Evolutionary conservation across 2,888 invertebrate species (phyloP).

Genomic region (Synanthedon myopaeformis): DNA sequence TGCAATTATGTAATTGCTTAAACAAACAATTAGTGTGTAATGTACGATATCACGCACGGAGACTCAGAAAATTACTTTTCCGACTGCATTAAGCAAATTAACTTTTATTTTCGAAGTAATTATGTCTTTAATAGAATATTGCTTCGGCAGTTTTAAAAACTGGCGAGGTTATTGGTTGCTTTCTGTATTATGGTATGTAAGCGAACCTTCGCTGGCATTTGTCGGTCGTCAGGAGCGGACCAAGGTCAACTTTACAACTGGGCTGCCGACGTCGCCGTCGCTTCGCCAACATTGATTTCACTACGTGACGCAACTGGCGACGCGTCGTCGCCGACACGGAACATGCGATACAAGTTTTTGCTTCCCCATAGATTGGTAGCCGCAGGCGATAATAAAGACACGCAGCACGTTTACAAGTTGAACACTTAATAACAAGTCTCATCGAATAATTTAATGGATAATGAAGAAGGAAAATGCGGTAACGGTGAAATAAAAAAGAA

Average conservation of each 20-base stretch:
- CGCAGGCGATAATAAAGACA: conserved; percentile 16
- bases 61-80: too few species aligned
- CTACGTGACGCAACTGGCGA: conserved; percentile 45
- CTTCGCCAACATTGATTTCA: conserved; percentile 57
- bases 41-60: neutral
- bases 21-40: neutral
- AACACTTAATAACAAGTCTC: neutral
- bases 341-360: conserved; percentile 37
- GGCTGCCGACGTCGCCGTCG: conserved; percentile 15
- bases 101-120: too few species aligned
- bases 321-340: conserved; percentile 22
- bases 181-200: too few species aligned
- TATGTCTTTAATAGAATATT: too few species aligned
- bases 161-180: too few species aligned
- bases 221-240: conserved; percentile 9
- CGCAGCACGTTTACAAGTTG: neutral
- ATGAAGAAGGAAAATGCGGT: too few species aligned
- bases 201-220: conserved; percentile 1
- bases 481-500: too few species aligned
- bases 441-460: too few species aligned
- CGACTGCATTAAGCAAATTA: too few species aligned
- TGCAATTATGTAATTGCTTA: neutral
- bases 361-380: conserved; percentile 15
- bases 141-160: too few species aligned
- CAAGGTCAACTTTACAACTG: conserved; percentile 65